A percentile compares a stretch with the other conserved stretches of the same genome.
Evolutionary conservation across 2,797 vertebrate genomes (phyloP).

Genomic region (Melanotaenia nigrans): DNA sequence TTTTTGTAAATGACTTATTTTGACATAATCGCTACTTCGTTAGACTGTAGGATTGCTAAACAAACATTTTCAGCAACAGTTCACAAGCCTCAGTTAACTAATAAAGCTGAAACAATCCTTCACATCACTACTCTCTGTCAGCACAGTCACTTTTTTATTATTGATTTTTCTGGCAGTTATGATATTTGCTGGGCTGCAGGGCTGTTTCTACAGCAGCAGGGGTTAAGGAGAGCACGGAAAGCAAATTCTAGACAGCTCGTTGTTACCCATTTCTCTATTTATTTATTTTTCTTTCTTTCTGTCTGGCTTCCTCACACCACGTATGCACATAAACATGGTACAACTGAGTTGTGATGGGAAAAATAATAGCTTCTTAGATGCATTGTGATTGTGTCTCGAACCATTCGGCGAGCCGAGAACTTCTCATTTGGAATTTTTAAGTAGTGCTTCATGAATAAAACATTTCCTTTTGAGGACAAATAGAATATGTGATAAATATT

Average conservation of each 20-base stretch:
- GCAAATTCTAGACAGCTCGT: conserved; percentile 31
- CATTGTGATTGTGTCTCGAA: conserved; percentile 9
- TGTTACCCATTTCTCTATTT: conserved; percentile 34
- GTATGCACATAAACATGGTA: conserved; percentile 1
- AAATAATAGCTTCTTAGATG: conserved; percentile 23
- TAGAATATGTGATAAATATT: background rate
- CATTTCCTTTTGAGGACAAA: conserved; percentile 1
- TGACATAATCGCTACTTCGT: background rate
- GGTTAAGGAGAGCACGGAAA: conserved; percentile 36
- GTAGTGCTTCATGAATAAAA: conserved; percentile 9
- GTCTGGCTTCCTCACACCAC: conserved; percentile 4
- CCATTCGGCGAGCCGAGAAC: conserved; percentile 7
- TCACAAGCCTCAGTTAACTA: background rate
- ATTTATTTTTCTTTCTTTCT: conserved; percentile 1
- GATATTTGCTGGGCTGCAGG: conserved; percentile 27
- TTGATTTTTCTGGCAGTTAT: conserved; percentile 42
- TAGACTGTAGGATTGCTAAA: conserved; percentile 1
- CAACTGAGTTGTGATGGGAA: conserved; percentile 6
- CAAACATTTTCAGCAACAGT: conserved; percentile 3
- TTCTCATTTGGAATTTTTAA: conserved; percentile 18
- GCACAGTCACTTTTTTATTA: conserved; percentile 26
- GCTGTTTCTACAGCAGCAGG: conserved; percentile 45
- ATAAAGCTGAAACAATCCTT: conserved; percentile 17
- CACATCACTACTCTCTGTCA: conserved; percentile 26
- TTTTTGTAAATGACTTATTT: background rate